Evolutionary conservation across 1,140 invertebrate genomes (phyloP).

Genomic region (Pectinophora gossypiella): DNA sequence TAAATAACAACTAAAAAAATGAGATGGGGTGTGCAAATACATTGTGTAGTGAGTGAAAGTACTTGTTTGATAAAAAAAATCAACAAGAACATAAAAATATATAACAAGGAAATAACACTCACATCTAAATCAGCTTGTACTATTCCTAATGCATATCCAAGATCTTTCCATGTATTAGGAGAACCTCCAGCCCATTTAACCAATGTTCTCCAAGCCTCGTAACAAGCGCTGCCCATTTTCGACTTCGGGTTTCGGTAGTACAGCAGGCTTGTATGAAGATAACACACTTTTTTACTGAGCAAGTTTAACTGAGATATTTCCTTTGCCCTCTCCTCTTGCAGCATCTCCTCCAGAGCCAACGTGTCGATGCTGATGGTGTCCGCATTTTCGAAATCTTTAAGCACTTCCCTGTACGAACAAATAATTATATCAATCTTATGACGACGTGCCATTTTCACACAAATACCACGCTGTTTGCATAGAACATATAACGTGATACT

Average conservation of each 20-base stretch:
- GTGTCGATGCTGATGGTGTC: conserved; percentile 62
- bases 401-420: conserved; percentile 31
- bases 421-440: background rate
- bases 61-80: background rate
- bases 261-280: conserved; percentile 57
- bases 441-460: background rate
- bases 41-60: too few relatives aligned
- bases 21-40: too few relatives aligned
- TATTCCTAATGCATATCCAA: conserved; percentile 47
- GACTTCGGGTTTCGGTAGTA: conserved; percentile 61
- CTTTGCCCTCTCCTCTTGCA: conserved; percentile 43
- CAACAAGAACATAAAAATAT: background rate
- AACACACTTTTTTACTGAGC: conserved; percentile 52
- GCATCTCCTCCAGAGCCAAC: conserved; percentile 42
- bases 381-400: conserved; percentile 45
- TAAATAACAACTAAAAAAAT: too few relatives aligned
- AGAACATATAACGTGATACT: background rate
- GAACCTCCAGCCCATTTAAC: conserved; percentile 54
- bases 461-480: background rate
- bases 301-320: conserved; percentile 49
- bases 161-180: conserved; percentile 51
- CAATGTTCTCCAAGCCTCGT: conserved; percentile 53
- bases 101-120: conserved; percentile 35
- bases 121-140: conserved; percentile 55
- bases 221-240: conserved; percentile 47